Evolutionary conservation across 2,113 vertebrate genomes (phyloP), one percentile per base, ranked within the genome.

Genomic region (Desmodus rotundus): DNA sequence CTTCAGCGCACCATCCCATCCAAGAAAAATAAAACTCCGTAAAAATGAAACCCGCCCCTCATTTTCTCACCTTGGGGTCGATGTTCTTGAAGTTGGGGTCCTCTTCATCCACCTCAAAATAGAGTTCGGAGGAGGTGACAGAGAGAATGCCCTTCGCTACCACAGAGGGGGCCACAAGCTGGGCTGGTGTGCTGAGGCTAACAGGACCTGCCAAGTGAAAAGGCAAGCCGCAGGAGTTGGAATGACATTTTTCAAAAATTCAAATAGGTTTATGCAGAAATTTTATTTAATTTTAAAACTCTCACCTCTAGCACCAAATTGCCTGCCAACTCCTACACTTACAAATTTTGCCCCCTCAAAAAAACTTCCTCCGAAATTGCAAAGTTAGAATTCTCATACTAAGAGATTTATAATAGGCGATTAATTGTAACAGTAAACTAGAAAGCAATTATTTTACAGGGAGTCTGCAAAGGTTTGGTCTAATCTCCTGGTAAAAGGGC

Each of bases 91-190:
- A 99, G 99, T 98, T 98, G 68, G 99, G 98, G 89, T 99, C 99
- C 91, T 99, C 99, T 98, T 99, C 99, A 96, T 99, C 99, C 98
- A 99, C 99, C 98, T 99, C 99, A 96, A 99, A 99, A 98, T 99
- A 99, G 96, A 99, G 98, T 98, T 99, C 99, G 54, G 99, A 99
- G 96, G 99, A 98, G 91, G 99, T 99, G 98, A 99, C 98, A 96
- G 99, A 99, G 97, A 99, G 98, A 65, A 99, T 99, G 86, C 99
- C 99, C 98, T 98, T 99, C 97, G 99, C 98, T 83, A 99, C 99
- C 24, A 97, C 98, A 0, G 99, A 99, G 87, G 99, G 99, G 97
- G 99, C 99, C 97, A 99, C 99, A 91, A 99, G 99, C 98, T 99
- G 99, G 41, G 99, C 99, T 36, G 98, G 97, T 50, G 99, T 99